Evolutionary conservation across 2,888 invertebrate species (phyloP).

Genomic region (Tyria jacobaeae): DNA sequence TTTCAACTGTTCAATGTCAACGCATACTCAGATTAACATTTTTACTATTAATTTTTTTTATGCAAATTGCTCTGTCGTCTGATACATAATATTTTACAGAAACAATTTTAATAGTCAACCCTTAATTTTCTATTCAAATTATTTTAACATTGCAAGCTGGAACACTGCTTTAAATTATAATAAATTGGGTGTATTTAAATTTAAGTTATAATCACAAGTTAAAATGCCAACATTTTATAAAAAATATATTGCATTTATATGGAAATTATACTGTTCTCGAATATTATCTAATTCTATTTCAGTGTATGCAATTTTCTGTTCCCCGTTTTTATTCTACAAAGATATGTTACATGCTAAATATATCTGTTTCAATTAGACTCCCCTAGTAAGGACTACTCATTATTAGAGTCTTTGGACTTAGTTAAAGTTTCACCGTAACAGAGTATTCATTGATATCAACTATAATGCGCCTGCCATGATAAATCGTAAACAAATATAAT

Average conservation of each 20-base stretch:
- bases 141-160: constrained; percentile 24
- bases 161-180: constrained; percentile 21
- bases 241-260: not conserved
- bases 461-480: no score
- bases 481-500: no score
- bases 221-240: not conserved
- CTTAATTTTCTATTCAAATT: constrained; percentile 28
- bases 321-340: not conserved
- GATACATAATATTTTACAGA: not conserved
- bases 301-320: not conserved
- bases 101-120: constrained; percentile 21
- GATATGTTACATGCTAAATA: not conserved
- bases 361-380: no score
- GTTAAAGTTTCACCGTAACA: no score
- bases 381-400: no score
- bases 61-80: not conserved
- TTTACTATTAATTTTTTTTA: not conserved
- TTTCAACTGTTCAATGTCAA: not conserved
- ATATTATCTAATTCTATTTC: not conserved
- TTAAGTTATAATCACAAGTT: not conserved
- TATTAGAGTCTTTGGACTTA: no score
- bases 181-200: constrained; percentile 8
- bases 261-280: not conserved
- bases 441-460: no score
- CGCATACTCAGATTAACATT: not conserved